These are phyloP conservation scores for Anguilla pacifica DNA, from an alignment of 2,797 vertebrate genomes.

Conservation along the genomic window DNA sequence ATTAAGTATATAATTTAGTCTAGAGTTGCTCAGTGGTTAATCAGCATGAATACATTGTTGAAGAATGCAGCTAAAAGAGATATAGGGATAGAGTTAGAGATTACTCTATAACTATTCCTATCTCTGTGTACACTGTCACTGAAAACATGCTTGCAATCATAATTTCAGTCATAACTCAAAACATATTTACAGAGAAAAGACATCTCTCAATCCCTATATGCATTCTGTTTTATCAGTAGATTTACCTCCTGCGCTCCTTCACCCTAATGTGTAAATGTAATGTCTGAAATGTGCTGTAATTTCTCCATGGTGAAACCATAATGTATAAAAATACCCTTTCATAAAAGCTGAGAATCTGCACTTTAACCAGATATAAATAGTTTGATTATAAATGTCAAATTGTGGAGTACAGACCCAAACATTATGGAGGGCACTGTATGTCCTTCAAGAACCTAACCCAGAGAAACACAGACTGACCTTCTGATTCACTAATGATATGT, in stretches of 20 bases:
- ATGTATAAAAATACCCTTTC: no score
- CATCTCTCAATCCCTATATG: background rate
- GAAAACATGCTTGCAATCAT: background rate
- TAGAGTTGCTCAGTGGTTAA: background rate
- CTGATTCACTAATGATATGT: background rate
- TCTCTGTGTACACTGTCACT: background rate
- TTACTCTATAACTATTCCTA: no score
- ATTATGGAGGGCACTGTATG: background rate
- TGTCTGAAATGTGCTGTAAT: no score
- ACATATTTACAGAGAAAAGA: background rate
- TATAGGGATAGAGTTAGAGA: background rate
- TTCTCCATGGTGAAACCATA: no score
- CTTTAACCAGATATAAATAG: no score
- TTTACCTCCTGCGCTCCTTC: slow-evolving; percentile 19
- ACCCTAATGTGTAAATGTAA: slow-evolving; percentile 31
- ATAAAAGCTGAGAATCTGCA: no score
- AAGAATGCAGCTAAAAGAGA: background rate
- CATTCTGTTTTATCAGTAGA: background rate
- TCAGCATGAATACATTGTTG: background rate
- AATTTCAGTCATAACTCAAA: no score
- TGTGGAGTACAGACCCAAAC: no score
- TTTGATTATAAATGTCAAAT: no score
- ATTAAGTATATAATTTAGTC: background rate
- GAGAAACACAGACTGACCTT: background rate
- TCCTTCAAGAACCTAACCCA: background rate